A percentile compares a stretch with the other conserved stretches of the same genome.
phyloP scores from a whole-genome alignment of 2,113 vertebrate genomes.

The Bos javanicus region DNA sequence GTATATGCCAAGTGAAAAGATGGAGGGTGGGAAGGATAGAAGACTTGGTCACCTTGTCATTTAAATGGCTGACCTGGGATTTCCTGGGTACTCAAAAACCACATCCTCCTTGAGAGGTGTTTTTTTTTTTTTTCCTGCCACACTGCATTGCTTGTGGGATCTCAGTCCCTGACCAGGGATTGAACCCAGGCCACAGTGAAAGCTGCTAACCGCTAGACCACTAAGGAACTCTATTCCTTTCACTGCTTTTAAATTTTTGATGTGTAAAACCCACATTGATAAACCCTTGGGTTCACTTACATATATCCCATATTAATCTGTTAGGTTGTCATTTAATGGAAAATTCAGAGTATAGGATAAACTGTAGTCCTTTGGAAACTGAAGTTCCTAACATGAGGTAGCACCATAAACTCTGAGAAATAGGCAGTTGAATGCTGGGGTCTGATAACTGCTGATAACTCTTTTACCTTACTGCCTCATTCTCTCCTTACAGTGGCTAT shows the following conservation, averaged over 20 bases:
- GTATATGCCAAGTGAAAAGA: neutral
- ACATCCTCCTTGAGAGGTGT: neutral
- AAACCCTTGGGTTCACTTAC: neutral
- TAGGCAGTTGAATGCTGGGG: neutral
- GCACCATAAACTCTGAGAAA: neutral
- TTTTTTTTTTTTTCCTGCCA: neutral
- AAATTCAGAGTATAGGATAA: neutral
- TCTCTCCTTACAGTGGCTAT: conserved; percentile 87
- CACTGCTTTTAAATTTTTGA: neutral
- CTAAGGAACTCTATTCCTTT: neutral
- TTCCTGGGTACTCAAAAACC: neutral
- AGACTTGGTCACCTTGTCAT: neutral
- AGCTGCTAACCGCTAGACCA: neutral
- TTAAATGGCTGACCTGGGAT: neutral
- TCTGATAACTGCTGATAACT: neutral
- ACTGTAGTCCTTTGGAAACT: neutral
- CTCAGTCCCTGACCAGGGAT: neutral
- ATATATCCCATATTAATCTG: neutral
- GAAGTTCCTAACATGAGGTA: neutral
- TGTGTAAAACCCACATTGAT: neutral
- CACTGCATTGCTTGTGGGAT: neutral
- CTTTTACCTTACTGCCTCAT: conserved; percentile 28
- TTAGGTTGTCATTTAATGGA: neutral
- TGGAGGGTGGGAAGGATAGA: neutral
- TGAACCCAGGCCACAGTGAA: neutral